Percentiles rank a stretch among this genome's conserved stretches.
phyloP scores from a whole-genome alignment of 2,888 invertebrate genomes.

The Blera fallax region DNA sequence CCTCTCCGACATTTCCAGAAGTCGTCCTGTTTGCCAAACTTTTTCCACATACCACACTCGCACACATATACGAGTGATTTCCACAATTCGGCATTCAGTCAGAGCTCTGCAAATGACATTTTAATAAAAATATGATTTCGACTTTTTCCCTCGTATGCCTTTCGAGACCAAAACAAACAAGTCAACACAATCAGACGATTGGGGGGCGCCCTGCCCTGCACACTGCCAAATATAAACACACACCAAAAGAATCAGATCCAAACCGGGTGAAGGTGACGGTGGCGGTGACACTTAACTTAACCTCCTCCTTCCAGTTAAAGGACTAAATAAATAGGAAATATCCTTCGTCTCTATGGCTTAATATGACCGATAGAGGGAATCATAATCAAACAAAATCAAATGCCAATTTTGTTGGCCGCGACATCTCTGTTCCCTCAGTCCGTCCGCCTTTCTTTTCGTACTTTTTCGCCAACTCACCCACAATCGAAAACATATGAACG shows the following conservation, averaged over 20 bases:
- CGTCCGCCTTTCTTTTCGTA: neutral
- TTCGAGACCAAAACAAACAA: constrained; percentile 66
- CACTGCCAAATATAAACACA: constrained; percentile 55
- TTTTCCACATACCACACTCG: neutral
- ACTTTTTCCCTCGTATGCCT: constrained; percentile 31
- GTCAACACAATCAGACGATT: constrained; percentile 9
- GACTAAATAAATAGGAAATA: constrained; percentile 70
- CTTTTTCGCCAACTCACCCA: constrained; percentile 20
- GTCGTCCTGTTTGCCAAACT: constrained; percentile 30
- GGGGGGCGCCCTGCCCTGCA: neutral
- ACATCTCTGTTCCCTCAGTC: neutral
- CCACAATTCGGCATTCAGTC: constrained; percentile 23
- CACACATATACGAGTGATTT: neutral
- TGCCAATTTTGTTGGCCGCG: constrained; percentile 68
- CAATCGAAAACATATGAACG: constrained; percentile 20
- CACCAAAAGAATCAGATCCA: constrained; percentile 31
- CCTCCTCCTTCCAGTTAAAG: constrained; percentile 39
- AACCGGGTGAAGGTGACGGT: constrained; percentile 11
- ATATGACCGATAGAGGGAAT: constrained; percentile 65
- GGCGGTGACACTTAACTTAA: constrained; percentile 30
- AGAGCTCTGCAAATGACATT: constrained; percentile 64
- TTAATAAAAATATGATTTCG: constrained; percentile 68
- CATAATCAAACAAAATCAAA: constrained; percentile 72
- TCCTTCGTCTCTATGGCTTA: constrained; percentile 58
- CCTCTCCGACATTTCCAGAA: neutral